Percentiles rank a stretch among this genome's conserved stretches.
Evolutionary conservation across 2,113 vertebrate genomes (phyloP).

Genomic region (Alouatta palliata): DNA sequence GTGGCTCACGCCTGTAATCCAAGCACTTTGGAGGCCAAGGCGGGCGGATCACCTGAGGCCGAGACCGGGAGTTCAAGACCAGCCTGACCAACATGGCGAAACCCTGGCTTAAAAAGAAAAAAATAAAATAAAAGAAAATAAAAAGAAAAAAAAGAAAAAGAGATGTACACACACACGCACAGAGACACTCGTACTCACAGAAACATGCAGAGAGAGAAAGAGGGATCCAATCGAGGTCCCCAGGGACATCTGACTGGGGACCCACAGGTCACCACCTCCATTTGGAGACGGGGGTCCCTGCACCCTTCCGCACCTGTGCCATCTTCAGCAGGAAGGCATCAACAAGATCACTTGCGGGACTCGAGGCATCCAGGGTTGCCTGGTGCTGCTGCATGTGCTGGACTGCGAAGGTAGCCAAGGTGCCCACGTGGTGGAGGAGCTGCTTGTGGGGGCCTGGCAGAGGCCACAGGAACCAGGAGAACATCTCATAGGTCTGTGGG

Average conservation of each 20-base stretch:
- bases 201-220: not conserved
- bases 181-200: not conserved
- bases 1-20: too few species aligned
- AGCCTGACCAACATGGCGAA: too few species aligned
- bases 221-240: not conserved
- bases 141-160: too few species aligned
- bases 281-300: not conserved
- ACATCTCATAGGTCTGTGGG: slow-evolving; percentile 74
- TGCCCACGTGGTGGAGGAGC: slow-evolving; percentile 18
- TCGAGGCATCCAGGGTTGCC: not conserved
- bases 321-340: slow-evolving; percentile 75
- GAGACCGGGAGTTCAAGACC: too few species aligned
- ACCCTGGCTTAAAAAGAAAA: too few species aligned
- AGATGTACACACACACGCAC: not conserved
- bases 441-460: slow-evolving; percentile 4
- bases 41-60: too few species aligned
- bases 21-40: too few species aligned
- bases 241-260: not conserved
- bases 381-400: slow-evolving; percentile 45
- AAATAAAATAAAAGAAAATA: too few species aligned
- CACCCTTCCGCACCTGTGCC: slow-evolving; percentile 48
- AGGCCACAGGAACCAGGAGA: slow-evolving; percentile 51
- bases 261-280: not conserved
- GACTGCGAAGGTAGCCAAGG: slow-evolving; percentile 51
- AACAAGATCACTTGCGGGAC: not conserved